phyloP scores from a whole-genome alignment of 1,140 invertebrate species.

The Octopus sinensis region DNA sequence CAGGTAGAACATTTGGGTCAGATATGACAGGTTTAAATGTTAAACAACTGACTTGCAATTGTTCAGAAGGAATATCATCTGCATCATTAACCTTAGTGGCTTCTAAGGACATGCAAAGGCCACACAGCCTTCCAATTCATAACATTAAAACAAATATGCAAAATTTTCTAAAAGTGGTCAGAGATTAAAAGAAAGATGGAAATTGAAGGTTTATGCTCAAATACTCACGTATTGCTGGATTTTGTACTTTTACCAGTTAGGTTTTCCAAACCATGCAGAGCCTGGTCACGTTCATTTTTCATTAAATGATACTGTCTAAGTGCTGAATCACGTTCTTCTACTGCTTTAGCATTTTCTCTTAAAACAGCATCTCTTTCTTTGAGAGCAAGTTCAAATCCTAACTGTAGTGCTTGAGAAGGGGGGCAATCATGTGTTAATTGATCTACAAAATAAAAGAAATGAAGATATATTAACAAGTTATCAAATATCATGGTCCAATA shows the following conservation, averaged over 20 bases:
- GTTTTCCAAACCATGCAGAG: constrained; percentile 42
- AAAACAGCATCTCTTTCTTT: constrained; percentile 51
- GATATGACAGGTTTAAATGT: too few relatives aligned
- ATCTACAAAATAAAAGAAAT: constrained; percentile 7
- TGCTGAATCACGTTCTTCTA: constrained; percentile 44
- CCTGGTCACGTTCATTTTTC: constrained; percentile 44
- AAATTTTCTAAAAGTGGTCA: too few relatives aligned
- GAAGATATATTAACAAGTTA: background rate
- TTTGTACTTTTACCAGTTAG: constrained; percentile 27
- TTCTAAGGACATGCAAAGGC: too few relatives aligned
- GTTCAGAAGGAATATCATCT: too few relatives aligned
- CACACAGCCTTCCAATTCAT: too few relatives aligned
- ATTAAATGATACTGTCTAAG: constrained; percentile 37
- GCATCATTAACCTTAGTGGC: too few relatives aligned
- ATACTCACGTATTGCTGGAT: constrained; percentile 32
- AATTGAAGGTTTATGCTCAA: too few relatives aligned
- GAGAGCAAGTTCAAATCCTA: constrained; percentile 50
- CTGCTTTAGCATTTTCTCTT: constrained; percentile 45
- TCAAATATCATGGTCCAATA: background rate
- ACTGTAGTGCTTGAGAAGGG: constrained; percentile 45
- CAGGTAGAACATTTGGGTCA: too few relatives aligned
- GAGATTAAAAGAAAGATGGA: too few relatives aligned
- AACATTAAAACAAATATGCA: too few relatives aligned
- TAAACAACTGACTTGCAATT: too few relatives aligned
- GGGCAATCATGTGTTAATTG: constrained; percentile 14